Percentiles rank a stretch among this genome's conserved stretches.
Evolutionary conservation across 2,113 vertebrate species (phyloP).

Genomic region (Tamias sibiricus): DNA sequence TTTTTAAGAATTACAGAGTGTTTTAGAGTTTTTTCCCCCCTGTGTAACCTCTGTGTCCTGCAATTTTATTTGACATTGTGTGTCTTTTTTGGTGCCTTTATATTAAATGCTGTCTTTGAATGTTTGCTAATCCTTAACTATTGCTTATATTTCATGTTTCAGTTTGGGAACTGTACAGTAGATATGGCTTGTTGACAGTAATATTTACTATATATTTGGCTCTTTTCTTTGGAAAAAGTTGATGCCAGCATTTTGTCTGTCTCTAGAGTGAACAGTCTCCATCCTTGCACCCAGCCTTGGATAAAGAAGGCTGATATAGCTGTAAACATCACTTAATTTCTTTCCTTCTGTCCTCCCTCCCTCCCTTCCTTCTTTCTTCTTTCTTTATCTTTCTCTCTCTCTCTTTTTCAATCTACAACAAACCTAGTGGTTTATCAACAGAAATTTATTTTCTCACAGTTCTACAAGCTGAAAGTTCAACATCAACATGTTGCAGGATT

Average conservation of each 20-base stretch:
- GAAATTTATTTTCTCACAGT: neutral
- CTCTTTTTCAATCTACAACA: too few species aligned
- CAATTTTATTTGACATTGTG: neutral
- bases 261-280: neutral
- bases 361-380: neutral
- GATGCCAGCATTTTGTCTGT: neutral
- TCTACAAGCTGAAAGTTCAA: neutral
- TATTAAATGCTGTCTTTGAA: slow-evolving; percentile 34
- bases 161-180: neutral
- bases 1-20: neutral
- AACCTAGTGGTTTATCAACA: neutral
- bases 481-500: neutral
- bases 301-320: neutral
- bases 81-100: neutral
- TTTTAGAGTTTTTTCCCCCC: neutral
- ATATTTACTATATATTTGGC: neutral
- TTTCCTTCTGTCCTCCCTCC: neutral
- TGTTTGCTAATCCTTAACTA: slow-evolving; percentile 19
- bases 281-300: neutral
- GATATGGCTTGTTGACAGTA: neutral
- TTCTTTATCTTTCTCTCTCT: too few species aligned
- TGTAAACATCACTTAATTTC: too few species aligned
- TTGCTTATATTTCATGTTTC: neutral
- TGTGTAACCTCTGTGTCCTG: neutral
- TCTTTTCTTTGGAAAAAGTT: neutral